Percentiles rank a stretch among this genome's conserved stretches.
Evolutionary conservation across 2,888 invertebrate genomes (phyloP).

Genomic region (Sesamia inferens): DNA sequence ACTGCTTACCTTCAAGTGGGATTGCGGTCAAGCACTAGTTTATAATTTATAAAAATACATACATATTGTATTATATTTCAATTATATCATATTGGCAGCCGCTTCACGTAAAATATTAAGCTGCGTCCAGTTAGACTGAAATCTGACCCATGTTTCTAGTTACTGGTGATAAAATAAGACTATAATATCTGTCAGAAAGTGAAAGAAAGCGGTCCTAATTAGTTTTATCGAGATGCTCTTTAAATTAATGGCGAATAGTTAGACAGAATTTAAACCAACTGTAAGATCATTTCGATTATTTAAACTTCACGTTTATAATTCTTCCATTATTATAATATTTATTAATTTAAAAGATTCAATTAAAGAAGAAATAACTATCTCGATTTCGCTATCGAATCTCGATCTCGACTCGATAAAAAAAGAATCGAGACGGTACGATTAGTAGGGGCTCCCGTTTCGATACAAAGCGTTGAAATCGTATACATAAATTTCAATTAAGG

Average conservation of each 20-base stretch:
- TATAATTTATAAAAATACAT: too few species aligned
- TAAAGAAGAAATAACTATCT: conserved; percentile 56
- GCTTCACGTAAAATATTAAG: background rate
- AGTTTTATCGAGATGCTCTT: conserved; percentile 52
- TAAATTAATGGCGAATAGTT: conserved; percentile 22
- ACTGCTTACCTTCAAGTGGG: too few species aligned
- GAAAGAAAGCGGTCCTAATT: conserved; percentile 41
- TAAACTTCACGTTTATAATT: conserved; percentile 15
- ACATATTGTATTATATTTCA: too few species aligned
- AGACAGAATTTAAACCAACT: conserved; percentile 15
- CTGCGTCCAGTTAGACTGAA: background rate
- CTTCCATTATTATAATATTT: conserved; percentile 37
- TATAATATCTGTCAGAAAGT: conserved; percentile 21
- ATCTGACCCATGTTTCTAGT: background rate
- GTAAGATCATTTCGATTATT: conserved; percentile 40
- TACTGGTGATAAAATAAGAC: conserved; percentile 14
- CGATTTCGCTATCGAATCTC: conserved; percentile 46
- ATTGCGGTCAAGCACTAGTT: too few species aligned
- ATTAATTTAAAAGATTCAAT: conserved; percentile 55
- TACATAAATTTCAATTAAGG: conserved; percentile 88
- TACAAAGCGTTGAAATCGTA: conserved; percentile 73
- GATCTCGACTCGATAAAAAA: conserved; percentile 52
- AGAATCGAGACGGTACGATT: conserved; percentile 30
- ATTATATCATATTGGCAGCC: background rate
- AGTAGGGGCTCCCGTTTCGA: conserved; percentile 61